Evolutionary conservation across 2,797 vertebrate genomes (phyloP).

Genomic region (Crocidura indochinensis): DNA sequence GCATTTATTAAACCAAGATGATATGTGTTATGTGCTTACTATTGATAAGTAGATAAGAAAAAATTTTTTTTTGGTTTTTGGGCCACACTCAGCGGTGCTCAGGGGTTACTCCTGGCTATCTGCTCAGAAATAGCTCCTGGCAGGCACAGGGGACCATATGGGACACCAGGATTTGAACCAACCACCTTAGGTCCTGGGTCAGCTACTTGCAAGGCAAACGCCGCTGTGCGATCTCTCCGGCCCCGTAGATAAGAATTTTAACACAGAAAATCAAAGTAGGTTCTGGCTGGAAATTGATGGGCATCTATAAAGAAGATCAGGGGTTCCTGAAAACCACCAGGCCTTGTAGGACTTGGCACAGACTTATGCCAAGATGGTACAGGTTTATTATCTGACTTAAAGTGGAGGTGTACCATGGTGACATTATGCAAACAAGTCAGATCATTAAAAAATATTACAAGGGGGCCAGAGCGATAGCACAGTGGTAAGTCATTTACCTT

Average conservation of each 20-base stretch:
- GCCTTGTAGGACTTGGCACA: not conserved
- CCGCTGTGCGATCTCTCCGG: too few species aligned
- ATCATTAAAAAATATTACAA: not conserved
- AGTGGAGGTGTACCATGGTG: not conserved
- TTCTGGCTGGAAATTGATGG: not conserved
- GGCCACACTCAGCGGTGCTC: too few species aligned
- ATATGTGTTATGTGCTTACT: not conserved
- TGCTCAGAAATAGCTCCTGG: too few species aligned
- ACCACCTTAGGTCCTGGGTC: too few species aligned
- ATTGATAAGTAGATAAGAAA: constrained; percentile 21
- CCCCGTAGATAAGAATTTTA: not conserved
- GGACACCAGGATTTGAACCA: too few species aligned
- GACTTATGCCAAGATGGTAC: not conserved
- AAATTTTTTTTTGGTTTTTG: too few species aligned
- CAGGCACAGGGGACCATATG: too few species aligned
- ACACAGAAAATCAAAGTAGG: not conserved
- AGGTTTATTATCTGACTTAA: not conserved
- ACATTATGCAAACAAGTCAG: not conserved
- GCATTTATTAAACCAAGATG: not conserved
- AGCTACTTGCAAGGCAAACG: too few species aligned
- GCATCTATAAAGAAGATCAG: not conserved
- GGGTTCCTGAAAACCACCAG: not conserved
- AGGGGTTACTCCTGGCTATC: too few species aligned
- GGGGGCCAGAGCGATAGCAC: too few species aligned
- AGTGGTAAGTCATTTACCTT: too few species aligned